Conservation (phyloP, 2,113 vertebrate genomes). For the Ctenomys sociabilis region DNA sequence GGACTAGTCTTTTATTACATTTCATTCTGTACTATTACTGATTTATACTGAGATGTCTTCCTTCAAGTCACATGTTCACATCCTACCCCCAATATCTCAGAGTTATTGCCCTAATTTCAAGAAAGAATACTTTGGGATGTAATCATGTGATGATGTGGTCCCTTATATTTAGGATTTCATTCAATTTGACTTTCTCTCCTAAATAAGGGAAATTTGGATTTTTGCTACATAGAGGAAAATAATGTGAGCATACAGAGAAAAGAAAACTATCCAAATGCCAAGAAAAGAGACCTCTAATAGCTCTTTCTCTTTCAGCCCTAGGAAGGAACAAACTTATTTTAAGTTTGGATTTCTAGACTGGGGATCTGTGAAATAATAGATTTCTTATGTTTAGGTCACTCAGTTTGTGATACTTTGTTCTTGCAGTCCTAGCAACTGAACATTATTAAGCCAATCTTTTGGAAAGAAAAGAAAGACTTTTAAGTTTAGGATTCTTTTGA, state of each 20-base stretch:
- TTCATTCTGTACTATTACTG: background rate
- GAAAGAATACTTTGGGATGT: background rate
- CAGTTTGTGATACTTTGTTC: background rate
- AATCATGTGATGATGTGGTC: background rate
- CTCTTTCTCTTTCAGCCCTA: background rate
- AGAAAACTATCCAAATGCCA: background rate
- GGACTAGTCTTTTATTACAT: background rate
- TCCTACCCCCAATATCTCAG: background rate
- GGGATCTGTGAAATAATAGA: background rate
- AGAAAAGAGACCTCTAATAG: background rate
- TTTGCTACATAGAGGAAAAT: background rate
- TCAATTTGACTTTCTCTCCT: background rate
- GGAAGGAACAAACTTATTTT: background rate
- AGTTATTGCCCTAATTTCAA: background rate
- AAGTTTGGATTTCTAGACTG: background rate
- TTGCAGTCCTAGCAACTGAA: fast-evolving
- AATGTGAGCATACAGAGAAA: background rate
- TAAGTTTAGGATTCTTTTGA: background rate
- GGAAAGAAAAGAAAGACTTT: background rate
- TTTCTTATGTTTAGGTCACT: background rate
- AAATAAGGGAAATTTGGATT: background rate
- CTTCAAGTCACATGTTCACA: background rate
- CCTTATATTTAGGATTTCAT: background rate
- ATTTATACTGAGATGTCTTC: background rate
- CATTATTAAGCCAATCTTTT: background rate